Conservation (phyloP, 2,797 vertebrate species). For the Varecia variegata region DNA sequence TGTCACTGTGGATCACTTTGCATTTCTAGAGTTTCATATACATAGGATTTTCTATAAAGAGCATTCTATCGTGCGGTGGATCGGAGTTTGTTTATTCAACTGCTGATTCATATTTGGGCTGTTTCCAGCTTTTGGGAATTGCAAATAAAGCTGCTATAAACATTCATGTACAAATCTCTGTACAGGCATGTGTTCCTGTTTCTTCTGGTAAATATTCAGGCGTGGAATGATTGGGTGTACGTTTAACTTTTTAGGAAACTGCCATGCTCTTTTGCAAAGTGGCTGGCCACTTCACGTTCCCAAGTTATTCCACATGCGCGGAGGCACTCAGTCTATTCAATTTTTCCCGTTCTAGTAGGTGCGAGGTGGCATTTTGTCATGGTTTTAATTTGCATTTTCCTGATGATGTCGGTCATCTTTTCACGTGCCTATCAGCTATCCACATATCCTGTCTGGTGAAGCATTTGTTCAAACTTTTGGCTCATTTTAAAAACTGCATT, state of each 20-base stretch:
- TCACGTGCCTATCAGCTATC: background rate
- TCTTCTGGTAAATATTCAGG: background rate
- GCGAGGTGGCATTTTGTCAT: fast-evolving
- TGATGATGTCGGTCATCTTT: background rate
- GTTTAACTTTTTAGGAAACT: background rate
- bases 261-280: background rate
- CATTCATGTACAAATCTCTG: fast-evolving
- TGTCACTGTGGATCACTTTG: background rate
- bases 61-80: background rate
- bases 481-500: background rate
- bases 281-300: background rate
- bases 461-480: background rate
- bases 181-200: fast-evolving
- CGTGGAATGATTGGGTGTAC: background rate
- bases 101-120: background rate
- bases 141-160: background rate
- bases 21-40: background rate
- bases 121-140: background rate
- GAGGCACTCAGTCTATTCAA: background rate
- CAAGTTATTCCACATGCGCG: fast-evolving
- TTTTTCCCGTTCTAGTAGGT: too few species aligned
- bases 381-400: background rate
- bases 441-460: background rate
- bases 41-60: background rate
- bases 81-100: background rate